Base-by-base conservation (phyloP, 2,113 vertebrate species). In the Terrapene triunguis region DNA sequence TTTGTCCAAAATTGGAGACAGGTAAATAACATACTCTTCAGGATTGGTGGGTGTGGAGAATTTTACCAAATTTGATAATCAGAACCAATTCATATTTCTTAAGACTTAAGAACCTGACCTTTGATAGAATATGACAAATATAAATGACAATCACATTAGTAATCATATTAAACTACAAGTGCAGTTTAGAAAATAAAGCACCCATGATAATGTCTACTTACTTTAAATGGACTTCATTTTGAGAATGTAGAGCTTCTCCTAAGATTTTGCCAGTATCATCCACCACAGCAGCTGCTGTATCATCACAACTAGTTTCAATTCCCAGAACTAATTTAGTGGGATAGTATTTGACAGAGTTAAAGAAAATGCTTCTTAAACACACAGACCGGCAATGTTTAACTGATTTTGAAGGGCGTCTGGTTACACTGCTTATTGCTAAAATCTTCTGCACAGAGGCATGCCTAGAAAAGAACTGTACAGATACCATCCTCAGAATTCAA, bases 241-340 rank as follows among this genome's bases (percentile, higher is more conserved):
- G 99, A 42, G 98, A 99, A 89, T 98, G 98, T 9, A 99, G 98
- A 6, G 98, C 99, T 97, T 99, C 99, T 86, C 99, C 99, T 80
- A 99, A 97, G 27, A 99, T 92, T 1, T 47, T 55, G 38, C 99
- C 99, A 0, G 97, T 96, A 82, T 99, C 99, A n/a, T 99, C 99
- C 96, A 99, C 89, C 27, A 99, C 99, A 2, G 99, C 99, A 9
- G 99, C 99, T 4, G 99, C 99, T 0, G 99, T 99, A 76, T 99
- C 99, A 51, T 99, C 99, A 19, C 99, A 99, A 97, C 99, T 99
- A 0, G 99, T 99, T 97, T 99, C 99, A 27, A 99, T 99, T 22
- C 99, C 99, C 94, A 99, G 54, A 3, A 99, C 99, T 1, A 99
- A 51, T 6, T 98, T 98, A 85, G 93, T 53, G 53, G 32, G 89